A percentile compares a stretch with the other conserved stretches of the same genome.
Evolutionary conservation across 1,140 invertebrate genomes (phyloP).

Genomic region (Lordiphosa clarofinis): DNA sequence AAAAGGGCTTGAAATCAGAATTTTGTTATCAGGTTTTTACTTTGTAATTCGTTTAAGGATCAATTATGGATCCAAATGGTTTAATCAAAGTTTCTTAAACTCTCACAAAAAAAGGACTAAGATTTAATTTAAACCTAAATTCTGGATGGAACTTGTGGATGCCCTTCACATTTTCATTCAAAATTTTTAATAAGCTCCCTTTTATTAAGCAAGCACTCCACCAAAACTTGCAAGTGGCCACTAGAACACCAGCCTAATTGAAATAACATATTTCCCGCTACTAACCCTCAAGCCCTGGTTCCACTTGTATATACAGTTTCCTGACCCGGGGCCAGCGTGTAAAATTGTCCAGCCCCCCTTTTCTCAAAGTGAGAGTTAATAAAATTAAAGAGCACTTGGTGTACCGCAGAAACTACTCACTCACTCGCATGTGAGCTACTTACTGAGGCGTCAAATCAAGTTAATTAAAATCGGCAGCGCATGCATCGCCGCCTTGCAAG

Average conservation of each 20-base stretch:
- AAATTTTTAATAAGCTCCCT: constrained; percentile 33
- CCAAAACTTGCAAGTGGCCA: constrained; percentile 36
- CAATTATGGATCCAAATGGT: too few relatives aligned
- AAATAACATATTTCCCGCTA: not conserved
- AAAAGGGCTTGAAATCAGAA: too few relatives aligned
- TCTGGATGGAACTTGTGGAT: not conserved
- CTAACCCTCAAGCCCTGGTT: constrained; percentile 14
- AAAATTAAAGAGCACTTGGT: constrained; percentile 40
- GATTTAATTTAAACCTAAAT: not conserved
- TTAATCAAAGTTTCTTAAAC: too few relatives aligned
- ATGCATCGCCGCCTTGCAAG: constrained; percentile 17
- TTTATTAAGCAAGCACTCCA: constrained; percentile 6
- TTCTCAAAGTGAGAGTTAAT: constrained; percentile 40
- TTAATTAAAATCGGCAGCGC: constrained; percentile 67
- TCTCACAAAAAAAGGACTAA: too few relatives aligned
- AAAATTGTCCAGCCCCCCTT: constrained; percentile 32
- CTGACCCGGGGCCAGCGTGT: constrained; percentile 44
- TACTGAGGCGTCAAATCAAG: constrained; percentile 78
- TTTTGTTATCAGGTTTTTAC: too few relatives aligned
- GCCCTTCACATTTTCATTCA: not conserved
- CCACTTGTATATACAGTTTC: constrained; percentile 11
- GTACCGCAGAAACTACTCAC: constrained; percentile 21
- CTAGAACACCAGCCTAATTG: constrained; percentile 37
- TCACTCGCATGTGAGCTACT: constrained; percentile 36
- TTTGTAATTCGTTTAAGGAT: too few relatives aligned